Evolutionary conservation across 1,140 invertebrate genomes (phyloP).

Genomic region (Musca domestica): DNA sequence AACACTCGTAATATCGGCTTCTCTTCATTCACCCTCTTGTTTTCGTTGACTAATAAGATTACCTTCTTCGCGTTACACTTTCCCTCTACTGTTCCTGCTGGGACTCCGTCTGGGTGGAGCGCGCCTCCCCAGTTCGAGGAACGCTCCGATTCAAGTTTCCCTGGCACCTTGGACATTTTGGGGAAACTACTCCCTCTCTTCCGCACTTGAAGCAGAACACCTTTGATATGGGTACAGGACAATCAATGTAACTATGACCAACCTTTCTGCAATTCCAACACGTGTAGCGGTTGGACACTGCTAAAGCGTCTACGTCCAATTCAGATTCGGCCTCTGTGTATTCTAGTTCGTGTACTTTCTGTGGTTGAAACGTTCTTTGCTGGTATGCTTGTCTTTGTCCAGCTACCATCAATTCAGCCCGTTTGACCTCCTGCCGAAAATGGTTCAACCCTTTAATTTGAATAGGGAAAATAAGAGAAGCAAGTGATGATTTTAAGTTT

Average conservation of each 20-base stretch:
- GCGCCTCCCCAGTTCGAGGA: no score
- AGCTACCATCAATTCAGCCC: background rate
- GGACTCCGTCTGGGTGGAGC: no score
- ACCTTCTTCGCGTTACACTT: no score
- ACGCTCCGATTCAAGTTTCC: no score
- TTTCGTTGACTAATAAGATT: no score
- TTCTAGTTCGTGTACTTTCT: background rate
- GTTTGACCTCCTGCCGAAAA: background rate
- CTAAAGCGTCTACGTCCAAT: background rate
- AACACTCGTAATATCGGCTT: no score
- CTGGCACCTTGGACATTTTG: no score
- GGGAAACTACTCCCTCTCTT: no score
- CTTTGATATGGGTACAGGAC: no score
- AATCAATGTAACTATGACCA: background rate
- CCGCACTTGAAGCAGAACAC: no score
- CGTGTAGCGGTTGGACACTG: background rate
- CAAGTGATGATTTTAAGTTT: background rate
- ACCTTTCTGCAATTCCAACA: background rate
- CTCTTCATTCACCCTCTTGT: no score
- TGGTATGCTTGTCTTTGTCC: background rate
- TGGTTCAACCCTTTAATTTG: background rate
- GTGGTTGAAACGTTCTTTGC: background rate
- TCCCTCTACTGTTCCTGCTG: no score
- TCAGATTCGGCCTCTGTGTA: background rate
- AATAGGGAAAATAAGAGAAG: background rate